Evolutionary conservation across 2,797 vertebrate genomes (phyloP), one percentile per base, ranked within the genome.

Genomic region (Onychomys arenicola): DNA sequence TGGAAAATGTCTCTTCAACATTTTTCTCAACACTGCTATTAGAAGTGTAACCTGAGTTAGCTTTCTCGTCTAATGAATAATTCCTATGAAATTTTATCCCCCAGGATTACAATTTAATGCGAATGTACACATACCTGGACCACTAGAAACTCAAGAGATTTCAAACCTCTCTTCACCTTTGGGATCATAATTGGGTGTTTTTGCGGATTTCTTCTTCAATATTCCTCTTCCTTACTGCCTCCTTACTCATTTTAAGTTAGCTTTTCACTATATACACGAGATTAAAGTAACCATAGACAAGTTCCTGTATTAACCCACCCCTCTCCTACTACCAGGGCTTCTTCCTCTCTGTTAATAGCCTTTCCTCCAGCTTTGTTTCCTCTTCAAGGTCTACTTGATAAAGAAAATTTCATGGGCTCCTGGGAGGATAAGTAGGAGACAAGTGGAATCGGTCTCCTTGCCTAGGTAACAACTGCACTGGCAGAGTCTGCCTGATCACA

Each of bases 321-420:
- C n/a, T 27, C 5, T 63, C 57, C 46, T 75, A 94, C 6, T 92
- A 80, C 34, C 37, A 83, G n/a, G 32, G 2, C 76, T 92, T 23
- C 40, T 61, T 71, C 0, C 19, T 76, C 37, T 95, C n/a, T 83
- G 40, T 69, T 89, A 93, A 65, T 77, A 97, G 81, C 23, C 12
- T 93, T 94, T 34, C 37, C 65, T 89, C 43, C 77, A 92, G 90
- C 52, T 40, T 94, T 92, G 6, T 83, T 78, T 96, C 75, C 49
- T 75, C 76, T 95, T 94, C 93, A 67, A 88, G 96, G 95, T 71
- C 32, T 90, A 80, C n/a, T 89, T 91, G 89, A 67, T 63, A 76
- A 89, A 92, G 3, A 75, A 83, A 40, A 82, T 90, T 85, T 75
- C 27, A 88, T 61, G 52, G 77, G 34, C 40, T 80, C 93, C 76